A percentile compares a stretch with the other conserved stretches of the same genome.
Conservation (phyloP, 2,113 vertebrate genomes). For the human region GRCh38 chr5:173272501-173273000, state of each 20-base stretch:
- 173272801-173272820: background rate
- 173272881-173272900: background rate
- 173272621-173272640: background rate
- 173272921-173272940: background rate
- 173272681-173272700: background rate
- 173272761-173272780: background rate
- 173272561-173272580: background rate
- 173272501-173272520: background rate
- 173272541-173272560: background rate
- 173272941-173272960: background rate
- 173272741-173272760: background rate
- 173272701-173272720: background rate
- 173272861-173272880: background rate
- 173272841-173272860: background rate
- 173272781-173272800: fast-evolving
- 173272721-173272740: background rate
- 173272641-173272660: background rate
- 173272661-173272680: background rate
- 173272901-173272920: background rate
- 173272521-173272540: background rate
- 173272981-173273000: background rate
- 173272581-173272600: background rate
- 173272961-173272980: background rate
- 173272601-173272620: background rate
- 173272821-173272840: fast-evolving